Conservation (phyloP, 2,888 invertebrate genomes). For the Cremastinae sp. region DNA sequence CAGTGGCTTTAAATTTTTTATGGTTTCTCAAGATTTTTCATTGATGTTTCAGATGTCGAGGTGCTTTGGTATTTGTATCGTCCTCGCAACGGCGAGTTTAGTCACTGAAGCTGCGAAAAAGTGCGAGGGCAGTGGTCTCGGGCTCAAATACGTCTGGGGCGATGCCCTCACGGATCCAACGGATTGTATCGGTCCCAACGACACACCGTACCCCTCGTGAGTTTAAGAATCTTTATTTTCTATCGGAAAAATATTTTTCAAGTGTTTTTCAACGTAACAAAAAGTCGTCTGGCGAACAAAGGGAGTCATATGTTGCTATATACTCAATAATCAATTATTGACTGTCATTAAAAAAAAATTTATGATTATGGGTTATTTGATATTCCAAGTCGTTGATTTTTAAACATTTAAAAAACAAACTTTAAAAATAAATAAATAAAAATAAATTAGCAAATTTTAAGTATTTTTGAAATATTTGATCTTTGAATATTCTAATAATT, state of each 20-base stretch:
- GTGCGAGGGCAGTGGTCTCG: constrained; percentile 84
- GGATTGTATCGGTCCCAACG: constrained; percentile 92
- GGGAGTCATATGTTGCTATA: too few relatives aligned
- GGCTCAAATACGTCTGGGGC: constrained; percentile 92
- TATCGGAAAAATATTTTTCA: neutral
- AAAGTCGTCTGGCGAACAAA: too few relatives aligned
- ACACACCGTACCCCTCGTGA: constrained; percentile 92
- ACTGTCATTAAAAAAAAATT: too few relatives aligned
- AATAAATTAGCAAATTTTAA: too few relatives aligned
- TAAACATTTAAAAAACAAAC: too few relatives aligned
- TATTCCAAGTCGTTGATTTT: too few relatives aligned
- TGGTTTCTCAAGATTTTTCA: constrained; percentile 16
- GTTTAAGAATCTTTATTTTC: constrained; percentile 66
- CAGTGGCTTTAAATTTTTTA: neutral
- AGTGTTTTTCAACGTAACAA: neutral
- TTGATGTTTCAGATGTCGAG: constrained; percentile 72
- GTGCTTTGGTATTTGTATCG: constrained; percentile 70
- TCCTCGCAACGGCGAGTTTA: constrained; percentile 65
- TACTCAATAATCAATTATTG: too few relatives aligned
- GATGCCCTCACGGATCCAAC: constrained; percentile 90
- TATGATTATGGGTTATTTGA: too few relatives aligned
- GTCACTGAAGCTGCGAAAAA: constrained; percentile 72
- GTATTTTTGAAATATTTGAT: too few relatives aligned
- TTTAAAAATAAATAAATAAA: too few relatives aligned
- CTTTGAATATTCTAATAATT: too few relatives aligned